Base-by-base conservation (phyloP, 2,888 invertebrate genomes). In the Exocentrus adspersus region DNA sequence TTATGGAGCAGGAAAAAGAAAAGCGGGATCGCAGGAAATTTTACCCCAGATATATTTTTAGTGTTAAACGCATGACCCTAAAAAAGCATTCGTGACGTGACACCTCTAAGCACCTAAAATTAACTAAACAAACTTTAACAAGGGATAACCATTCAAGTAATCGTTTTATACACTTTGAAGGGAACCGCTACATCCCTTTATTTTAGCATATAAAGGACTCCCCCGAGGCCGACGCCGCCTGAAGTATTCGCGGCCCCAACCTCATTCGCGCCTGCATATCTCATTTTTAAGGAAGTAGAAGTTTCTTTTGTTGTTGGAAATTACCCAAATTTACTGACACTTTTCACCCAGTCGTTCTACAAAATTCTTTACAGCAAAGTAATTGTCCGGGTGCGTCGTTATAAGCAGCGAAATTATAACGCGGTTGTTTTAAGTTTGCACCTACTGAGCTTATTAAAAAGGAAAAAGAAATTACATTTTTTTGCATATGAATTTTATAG, bases 1-100 rank as follows among this genome's bases (percentile, higher is more conserved):
- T 54, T 19, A 43, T 54, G n/a, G 43, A 5, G 1, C 43, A 54
- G 43, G 43, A 54, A 54, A 42, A n/a, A n/a, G n/a, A n/a, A n/a
- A n/a, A n/a, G n/a, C n/a, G n/a, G n/a, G n/a, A n/a, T n/a, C n/a
- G n/a, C n/a, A n/a, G n/a, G n/a, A n/a, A n/a, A n/a, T n/a, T n/a
- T n/a, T n/a, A n/a, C n/a, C n/a, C n/a, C n/a, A n/a, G n/a, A n/a
- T n/a, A n/a, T n/a, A n/a, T n/a, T n/a, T n/a, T n/a, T n/a, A n/a
- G n/a, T n/a, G n/a, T n/a, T n/a, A n/a, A n/a, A n/a, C n/a, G n/a
- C n/a, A n/a, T n/a, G n/a, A n/a, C n/a, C n/a, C n/a, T n/a, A n/a
- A n/a, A n/a, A n/a, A n/a, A n/a, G n/a, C n/a, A n/a, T n/a, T n/a
- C n/a, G n/a, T n/a, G n/a, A n/a, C n/a, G n/a, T n/a, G n/a, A n/a